phyloP scores from a whole-genome alignment of 2,888 invertebrate genomes.

The Nomada ferruginata region DNA sequence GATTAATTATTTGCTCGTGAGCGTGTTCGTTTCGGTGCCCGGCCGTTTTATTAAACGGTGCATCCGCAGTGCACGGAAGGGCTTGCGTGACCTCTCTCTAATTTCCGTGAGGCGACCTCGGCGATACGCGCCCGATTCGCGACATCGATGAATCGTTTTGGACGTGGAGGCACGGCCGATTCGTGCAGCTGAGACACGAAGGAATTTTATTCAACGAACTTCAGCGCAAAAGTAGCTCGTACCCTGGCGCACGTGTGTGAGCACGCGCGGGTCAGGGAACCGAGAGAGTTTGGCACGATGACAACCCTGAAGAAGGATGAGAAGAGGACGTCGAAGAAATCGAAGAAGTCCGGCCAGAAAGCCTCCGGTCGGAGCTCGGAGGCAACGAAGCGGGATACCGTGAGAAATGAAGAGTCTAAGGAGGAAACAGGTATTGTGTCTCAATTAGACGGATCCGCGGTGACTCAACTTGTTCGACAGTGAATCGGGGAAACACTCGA shows the following conservation, averaged over 20 bases:
- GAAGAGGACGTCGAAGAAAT: constrained; percentile 69
- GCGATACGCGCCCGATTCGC: not conserved
- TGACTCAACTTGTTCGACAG: no score
- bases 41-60: constrained; percentile 32
- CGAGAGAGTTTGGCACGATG: constrained; percentile 39
- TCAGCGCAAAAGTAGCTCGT: not conserved
- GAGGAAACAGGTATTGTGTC: constrained; percentile 68
- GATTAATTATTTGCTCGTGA: constrained; percentile 35
- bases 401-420: constrained; percentile 41
- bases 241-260: not conserved
- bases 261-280: not conserved
- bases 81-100: constrained; percentile 32
- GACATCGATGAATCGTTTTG: constrained; percentile 20
- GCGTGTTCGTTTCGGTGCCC: constrained; percentile 6
- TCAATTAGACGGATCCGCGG: no score
- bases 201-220: not conserved
- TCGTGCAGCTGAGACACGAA: not conserved
- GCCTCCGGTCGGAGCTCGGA: constrained; percentile 34
- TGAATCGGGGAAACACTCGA: no score
- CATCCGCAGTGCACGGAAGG: constrained; percentile 27
- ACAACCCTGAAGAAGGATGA: constrained; percentile 76
- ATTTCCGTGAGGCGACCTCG: not conserved
- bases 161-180: constrained; percentile 14
- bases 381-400: constrained; percentile 27
- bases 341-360: constrained; percentile 61